Percentiles rank a stretch among this genome's conserved stretches.
These are phyloP conservation scores for Bombus sylvicola DNA, from an alignment of 1,140 invertebrate genomes.

Conservation along the genomic window DNA sequence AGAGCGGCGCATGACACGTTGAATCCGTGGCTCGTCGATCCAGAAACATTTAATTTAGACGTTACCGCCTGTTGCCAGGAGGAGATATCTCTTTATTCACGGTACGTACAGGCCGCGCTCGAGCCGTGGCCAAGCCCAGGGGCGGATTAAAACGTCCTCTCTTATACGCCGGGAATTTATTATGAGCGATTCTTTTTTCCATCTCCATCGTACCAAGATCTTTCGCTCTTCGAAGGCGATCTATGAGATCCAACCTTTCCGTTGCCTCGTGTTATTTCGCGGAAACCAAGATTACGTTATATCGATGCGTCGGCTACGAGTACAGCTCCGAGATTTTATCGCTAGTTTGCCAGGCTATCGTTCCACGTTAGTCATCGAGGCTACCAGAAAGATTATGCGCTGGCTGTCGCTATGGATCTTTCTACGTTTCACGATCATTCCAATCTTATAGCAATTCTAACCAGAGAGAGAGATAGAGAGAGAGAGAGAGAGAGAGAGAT, in stretches of 20 bases:
- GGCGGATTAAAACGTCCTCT: slow-evolving; percentile 52
- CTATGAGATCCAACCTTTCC: background rate
- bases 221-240: background rate
- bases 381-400: slow-evolving; percentile 16
- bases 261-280: background rate
- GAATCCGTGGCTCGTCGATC: slow-evolving; percentile 72
- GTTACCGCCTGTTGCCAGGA: slow-evolving; percentile 70
- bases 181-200: slow-evolving; percentile 26
- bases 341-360: background rate
- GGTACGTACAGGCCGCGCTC: slow-evolving; percentile 21
- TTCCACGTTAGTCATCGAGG: slow-evolving; percentile 12
- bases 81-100: slow-evolving; percentile 72
- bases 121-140: slow-evolving; percentile 36
- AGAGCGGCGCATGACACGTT: slow-evolving; percentile 73
- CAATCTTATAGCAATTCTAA: background rate
- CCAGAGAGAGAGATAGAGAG: too few species aligned
- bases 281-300: slow-evolving; percentile 15
- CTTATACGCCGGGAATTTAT: slow-evolving; percentile 29
- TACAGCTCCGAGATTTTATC: background rate
- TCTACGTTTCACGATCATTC: background rate
- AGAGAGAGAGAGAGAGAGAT: too few species aligned
- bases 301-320: background rate
- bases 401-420: background rate
- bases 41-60: slow-evolving; percentile 78
- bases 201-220: background rate